A percentile compares a stretch with the other conserved stretches of the same genome.
Conservation (phyloP, 2,888 invertebrate species). For the Drosophila suboccidentalis region DNA sequence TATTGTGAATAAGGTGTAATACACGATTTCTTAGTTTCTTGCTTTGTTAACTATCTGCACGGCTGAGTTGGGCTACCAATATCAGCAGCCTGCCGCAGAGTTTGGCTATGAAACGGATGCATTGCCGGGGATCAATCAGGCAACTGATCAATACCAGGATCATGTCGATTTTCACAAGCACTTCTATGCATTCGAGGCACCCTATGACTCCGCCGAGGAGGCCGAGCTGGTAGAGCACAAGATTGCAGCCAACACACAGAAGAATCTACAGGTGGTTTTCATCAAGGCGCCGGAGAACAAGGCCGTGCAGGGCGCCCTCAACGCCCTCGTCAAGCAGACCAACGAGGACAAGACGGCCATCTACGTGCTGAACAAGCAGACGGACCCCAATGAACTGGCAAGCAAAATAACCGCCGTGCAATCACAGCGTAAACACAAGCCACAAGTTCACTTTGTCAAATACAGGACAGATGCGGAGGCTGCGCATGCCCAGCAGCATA, state of each 20-base stretch:
- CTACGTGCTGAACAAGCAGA: slow-evolving; percentile 83
- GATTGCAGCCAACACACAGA: slow-evolving; percentile 58
- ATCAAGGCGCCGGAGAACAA: slow-evolving; percentile 82
- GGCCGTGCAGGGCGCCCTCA: slow-evolving; percentile 72
- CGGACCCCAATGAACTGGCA: slow-evolving; percentile 75
- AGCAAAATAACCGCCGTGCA: slow-evolving; percentile 61
- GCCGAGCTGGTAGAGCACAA: slow-evolving; percentile 51
- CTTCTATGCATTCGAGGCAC: slow-evolving; percentile 77
- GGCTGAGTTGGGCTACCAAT: slow-evolving; percentile 66
- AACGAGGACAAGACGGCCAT: slow-evolving; percentile 83
- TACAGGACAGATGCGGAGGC: slow-evolving; percentile 80
- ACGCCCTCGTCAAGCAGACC: slow-evolving; percentile 74
- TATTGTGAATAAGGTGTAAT: background rate
- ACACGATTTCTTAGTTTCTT: slow-evolving; percentile 45
- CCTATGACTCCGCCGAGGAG: slow-evolving; percentile 67
- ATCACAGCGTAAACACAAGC: slow-evolving; percentile 62
- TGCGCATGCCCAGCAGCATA: slow-evolving; percentile 70
- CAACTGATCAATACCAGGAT: slow-evolving; percentile 42
- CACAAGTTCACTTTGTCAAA: slow-evolving; percentile 79
- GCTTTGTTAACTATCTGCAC: slow-evolving; percentile 47
- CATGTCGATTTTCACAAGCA: slow-evolving; percentile 70
- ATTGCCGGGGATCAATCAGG: background rate
- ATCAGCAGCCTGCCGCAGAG: slow-evolving; percentile 29
- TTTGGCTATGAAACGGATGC: slow-evolving; percentile 27
- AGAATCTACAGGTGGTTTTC: slow-evolving; percentile 81